Evolutionary conservation across 35 echinoderm and acorn worm species (phyloP), one percentile per base, ranked within the genome.

Genomic region (Eucidaris tribuloides): DNA sequence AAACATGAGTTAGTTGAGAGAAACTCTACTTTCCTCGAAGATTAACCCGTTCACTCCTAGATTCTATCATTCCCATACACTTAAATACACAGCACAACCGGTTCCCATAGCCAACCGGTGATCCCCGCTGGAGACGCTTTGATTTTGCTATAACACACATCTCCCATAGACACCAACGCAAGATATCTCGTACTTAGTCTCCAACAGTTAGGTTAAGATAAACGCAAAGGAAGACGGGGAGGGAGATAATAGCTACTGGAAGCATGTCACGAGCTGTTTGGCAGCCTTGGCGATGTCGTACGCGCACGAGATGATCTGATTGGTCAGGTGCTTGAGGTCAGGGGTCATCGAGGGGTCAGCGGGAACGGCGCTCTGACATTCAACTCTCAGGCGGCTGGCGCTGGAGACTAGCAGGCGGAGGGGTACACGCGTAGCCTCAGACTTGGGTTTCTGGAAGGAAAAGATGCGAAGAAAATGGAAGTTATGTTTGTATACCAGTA

Each of bases 241-340:
- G n/a, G 13, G 13, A 14, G n/a, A n/a, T 20, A 35, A 33, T 5
- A 9, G 84, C 80, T 46, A 99, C 78, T 99, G 87, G 42, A 87
- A 92, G 37, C 85, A 56, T 1, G 96, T 93, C n/a, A 99, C 96
- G 35, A 99, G 54, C 38, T 87, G 87, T 62, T 99, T 99, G 27
- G 96, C 96, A 62, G 96, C 91, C 85, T 99, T 99, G 49, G 96
- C 91, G 72, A 99, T 99, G 49, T 99, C 96, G 44, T 84, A 93
- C 15, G 96, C 96, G 84, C 91, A 93, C 7, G 76, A n/a, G 19
- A 99, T 99, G 40, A 99, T 89, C 62, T 93, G 79, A 46, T 89
- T 86, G 38, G 62, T 82, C 68, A 71, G 63, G 56, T 46, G 79
- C 62, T 80, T 42, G 33, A 80, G 85, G 77, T 88, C 85, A 40